Conservation (phyloP, 2,888 invertebrate species). For the Thymelicus sylvestris region DNA sequence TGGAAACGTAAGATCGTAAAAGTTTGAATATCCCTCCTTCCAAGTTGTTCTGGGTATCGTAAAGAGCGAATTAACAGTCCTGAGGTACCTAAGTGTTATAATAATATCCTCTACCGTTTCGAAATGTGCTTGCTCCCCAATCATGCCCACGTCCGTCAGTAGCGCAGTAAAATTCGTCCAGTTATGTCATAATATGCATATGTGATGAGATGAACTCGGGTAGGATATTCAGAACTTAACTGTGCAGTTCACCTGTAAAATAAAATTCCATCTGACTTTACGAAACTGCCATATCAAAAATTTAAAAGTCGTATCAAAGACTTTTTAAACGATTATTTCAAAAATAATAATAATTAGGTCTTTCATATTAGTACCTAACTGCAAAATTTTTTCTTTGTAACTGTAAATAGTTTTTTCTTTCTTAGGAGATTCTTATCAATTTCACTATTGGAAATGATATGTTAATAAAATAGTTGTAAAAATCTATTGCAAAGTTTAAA, state of each 20-base stretch:
- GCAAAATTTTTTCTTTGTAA: no score
- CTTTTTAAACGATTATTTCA: no score
- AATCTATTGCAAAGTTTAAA: no score
- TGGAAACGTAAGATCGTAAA: conserved; percentile 26
- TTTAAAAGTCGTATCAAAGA: background rate
- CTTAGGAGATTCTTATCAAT: no score
- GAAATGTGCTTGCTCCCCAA: conserved; percentile 57
- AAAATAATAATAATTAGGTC: no score
- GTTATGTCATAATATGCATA: conserved; percentile 79
- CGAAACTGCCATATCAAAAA: background rate
- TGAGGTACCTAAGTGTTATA: conserved; percentile 59
- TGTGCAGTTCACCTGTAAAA: background rate
- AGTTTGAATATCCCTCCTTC: conserved; percentile 25
- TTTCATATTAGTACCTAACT: no score
- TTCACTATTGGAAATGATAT: no score
- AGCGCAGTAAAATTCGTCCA: conserved; percentile 73
- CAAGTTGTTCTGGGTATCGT: conserved; percentile 52
- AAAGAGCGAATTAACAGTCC: conserved; percentile 58
- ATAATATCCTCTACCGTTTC: conserved; percentile 56
- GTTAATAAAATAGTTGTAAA: no score
- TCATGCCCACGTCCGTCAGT: conserved; percentile 73
- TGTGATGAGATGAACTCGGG: conserved; percentile 70
- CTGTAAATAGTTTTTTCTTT: no score
- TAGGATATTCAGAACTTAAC: conserved; percentile 60
- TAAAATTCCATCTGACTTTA: background rate